Base-by-base conservation (phyloP, 92 coral and sea anemone genomes). In the Parazoanthus swiftii region DNA sequence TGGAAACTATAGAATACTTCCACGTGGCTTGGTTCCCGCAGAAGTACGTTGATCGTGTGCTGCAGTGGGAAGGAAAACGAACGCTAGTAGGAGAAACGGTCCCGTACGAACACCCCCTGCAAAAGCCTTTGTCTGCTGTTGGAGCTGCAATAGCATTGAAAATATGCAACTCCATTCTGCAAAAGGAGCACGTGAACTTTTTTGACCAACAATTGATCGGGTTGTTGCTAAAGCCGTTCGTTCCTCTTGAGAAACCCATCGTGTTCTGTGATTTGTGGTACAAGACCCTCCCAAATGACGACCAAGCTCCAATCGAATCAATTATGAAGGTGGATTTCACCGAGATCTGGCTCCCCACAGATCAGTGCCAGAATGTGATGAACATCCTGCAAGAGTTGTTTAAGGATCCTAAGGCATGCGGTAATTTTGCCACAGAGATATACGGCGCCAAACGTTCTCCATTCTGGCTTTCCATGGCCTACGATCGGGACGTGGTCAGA, bases 21-120 rank as follows among this genome's bases (percentile, higher is more conserved):
- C 94, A 91, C 39, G 89, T 90, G 9, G 89, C 92, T 77, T 94
- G 96, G 96, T 92, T 94, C 63, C 96, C 96, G 1, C 96, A 94
- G 59, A 94, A 88, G 89, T 66, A 85, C 1, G 93, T 88, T 23
- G 51, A 46, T 39, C 92, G 91, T 3, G 96, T 94, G 5, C 85
- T 86, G 88, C 90, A 94, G 74, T 94, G 96, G 96, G 79, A 78
- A 23, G 96, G 92, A 33, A 46, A 85, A 36, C 88, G 88, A 33
- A 36, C 74, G 10, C 38, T 70, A 14, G 42, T 6, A 0, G 91
- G 85, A 56, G 79, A 87, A 10, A 68, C 88, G 9, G 23, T 85
- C 4, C 91, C 89, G 1, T 92, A 92, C 88, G 37, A 88, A 9
- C 74, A 85, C 51, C 72, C 71, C 73, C 25, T 92, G 46, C 18